Evolutionary conservation across 2,113 vertebrate species (phyloP), one percentile per base, ranked within the genome.

Genomic region (Ceyx margarethae): DNA sequence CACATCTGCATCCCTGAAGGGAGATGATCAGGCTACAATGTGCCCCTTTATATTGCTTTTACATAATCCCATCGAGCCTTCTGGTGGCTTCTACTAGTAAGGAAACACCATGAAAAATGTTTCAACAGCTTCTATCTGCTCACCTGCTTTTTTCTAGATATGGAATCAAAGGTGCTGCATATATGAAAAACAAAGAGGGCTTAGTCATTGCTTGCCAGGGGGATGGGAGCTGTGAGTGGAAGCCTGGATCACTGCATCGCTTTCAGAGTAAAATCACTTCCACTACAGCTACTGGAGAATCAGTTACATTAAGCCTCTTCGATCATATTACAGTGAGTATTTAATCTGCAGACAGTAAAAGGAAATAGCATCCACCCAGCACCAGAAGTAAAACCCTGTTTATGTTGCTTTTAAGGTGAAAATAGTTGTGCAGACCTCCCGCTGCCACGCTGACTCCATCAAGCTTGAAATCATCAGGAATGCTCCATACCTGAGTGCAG

Each of bases 251-350:
- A 1, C 94, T 99, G 42, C 97, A 97, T 9, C 97, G 97, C 22
- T 96, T 96, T 76, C 91, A 97, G 13, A 97, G 98, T 91, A 97
- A 88, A 96, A 98, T 99, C 95, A 98, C 85, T 87, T 98, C 98
- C 79, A 97, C 96, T 61, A 97, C 98, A 10, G 29, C 76, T 29
- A 28, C 78, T 21, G 98, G 98, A 42, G 89, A 96, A 14, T 97
- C 97, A 0, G 85, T 98, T 66, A 98, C 98, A 4, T 97, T 99
- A 95, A 97, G 94, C 25, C 96, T 99, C 37, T 99, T 99, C 0
- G 96, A 98, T 73, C 99, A 99, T 43, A 96, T 99, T 81, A 99
- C 99, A 1, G 99, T 99, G 90, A 97, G 98, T 97, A 54, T 85
- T 31, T 48, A 33, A 4, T 15, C 10, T 29, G 57, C 65, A 35